Evolutionary conservation across 2,888 invertebrate species (phyloP).

Genomic region (Dasysyrphus tricinctus): DNA sequence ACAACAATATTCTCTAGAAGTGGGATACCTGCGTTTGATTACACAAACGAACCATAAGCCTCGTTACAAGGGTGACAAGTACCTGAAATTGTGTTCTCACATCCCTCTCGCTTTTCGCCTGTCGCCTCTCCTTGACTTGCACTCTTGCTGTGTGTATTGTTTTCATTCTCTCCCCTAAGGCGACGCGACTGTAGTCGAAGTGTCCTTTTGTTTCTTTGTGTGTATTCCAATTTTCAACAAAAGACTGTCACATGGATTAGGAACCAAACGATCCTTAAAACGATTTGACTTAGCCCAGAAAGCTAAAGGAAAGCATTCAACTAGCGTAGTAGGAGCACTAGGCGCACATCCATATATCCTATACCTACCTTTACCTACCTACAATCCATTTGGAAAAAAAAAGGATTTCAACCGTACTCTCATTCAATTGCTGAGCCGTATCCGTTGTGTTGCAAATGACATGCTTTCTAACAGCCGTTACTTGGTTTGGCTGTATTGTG

Average conservation of each 20-base stretch:
- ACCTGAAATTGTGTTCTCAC: slow-evolving; percentile 66
- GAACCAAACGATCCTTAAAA: slow-evolving; percentile 73
- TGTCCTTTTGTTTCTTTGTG: slow-evolving; percentile 35
- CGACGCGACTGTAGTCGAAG: slow-evolving; percentile 17
- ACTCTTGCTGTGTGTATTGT: slow-evolving; percentile 24
- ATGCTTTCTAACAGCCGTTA: slow-evolving; percentile 52
- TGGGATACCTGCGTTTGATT: slow-evolving; percentile 67
- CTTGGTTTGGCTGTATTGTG: slow-evolving; percentile 42
- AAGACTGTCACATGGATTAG: slow-evolving; percentile 72
- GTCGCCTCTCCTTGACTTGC: slow-evolving; percentile 9
- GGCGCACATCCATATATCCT: background rate
- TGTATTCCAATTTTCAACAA: slow-evolving; percentile 44
- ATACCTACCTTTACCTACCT: background rate
- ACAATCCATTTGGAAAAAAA: slow-evolving; percentile 44
- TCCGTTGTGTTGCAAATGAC: slow-evolving; percentile 71
- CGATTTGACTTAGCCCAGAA: slow-evolving; percentile 69
- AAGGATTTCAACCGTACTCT: slow-evolving; percentile 69
- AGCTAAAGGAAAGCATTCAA: slow-evolving; percentile 50
- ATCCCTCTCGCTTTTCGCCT: slow-evolving; percentile 9
- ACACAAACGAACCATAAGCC: slow-evolving; percentile 56
- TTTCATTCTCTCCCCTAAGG: slow-evolving; percentile 33
- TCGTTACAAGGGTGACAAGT: slow-evolving; percentile 72
- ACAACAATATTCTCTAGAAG: slow-evolving; percentile 18
- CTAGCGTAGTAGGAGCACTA: slow-evolving; percentile 33
- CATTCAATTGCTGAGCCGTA: slow-evolving; percentile 65